Evolutionary conservation across 2,113 vertebrate species (phyloP).

Genomic region (Phainopepla nitens): DNA sequence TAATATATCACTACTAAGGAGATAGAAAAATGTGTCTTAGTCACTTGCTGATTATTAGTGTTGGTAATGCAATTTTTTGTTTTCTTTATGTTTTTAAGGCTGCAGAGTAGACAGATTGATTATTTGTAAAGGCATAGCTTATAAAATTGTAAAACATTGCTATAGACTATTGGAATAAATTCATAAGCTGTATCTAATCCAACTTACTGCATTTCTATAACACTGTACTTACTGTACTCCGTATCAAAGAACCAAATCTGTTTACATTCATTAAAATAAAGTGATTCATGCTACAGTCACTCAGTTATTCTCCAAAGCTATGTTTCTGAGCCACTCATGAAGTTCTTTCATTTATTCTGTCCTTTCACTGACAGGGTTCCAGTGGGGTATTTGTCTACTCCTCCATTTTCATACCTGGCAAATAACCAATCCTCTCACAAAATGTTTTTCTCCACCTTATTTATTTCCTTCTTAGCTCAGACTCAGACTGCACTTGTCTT

Average conservation of each 20-base stretch:
- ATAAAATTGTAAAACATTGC: background rate
- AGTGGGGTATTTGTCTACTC: background rate
- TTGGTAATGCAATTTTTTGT: constrained; percentile 7
- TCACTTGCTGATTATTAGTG: constrained; percentile 28
- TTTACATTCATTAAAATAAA: background rate
- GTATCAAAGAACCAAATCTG: background rate
- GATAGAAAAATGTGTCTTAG: constrained; percentile 47
- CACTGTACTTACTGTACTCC: background rate
- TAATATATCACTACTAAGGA: constrained; percentile 66
- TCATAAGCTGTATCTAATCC: background rate
- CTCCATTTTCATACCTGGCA: background rate
- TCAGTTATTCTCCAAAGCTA: background rate
- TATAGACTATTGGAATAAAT: background rate
- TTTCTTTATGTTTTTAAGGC: constrained; percentile 23
- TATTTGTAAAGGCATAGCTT: constrained; percentile 17
- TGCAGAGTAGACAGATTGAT: background rate
- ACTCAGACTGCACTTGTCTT: background rate
- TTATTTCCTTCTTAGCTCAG: background rate
- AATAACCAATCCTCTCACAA: background rate
- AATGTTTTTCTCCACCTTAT: background rate
- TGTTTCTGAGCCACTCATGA: background rate
- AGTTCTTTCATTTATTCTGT: background rate
- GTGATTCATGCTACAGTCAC: background rate
- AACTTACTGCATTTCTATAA: background rate
- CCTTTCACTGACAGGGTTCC: background rate